phyloP scores from a whole-genome alignment of 2,113 vertebrate species.

The Orthonyx spaldingii region DNA sequence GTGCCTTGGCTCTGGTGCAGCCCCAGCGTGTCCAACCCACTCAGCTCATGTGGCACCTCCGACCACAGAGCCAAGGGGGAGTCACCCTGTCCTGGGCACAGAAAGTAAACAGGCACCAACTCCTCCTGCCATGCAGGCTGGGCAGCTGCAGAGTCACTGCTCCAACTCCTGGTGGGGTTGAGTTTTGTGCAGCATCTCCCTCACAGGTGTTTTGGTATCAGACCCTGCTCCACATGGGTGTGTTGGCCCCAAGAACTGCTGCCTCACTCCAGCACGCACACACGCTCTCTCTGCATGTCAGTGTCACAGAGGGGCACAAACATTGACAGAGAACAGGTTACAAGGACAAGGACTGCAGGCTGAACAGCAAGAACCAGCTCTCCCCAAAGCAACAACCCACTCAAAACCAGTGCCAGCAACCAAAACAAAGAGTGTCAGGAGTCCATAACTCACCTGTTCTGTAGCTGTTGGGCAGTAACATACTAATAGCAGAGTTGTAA shows the following conservation, averaged over 20 bases:
- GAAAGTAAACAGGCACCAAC: neutral
- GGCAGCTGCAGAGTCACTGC: neutral
- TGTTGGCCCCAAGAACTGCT: neutral
- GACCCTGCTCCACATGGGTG: neutral
- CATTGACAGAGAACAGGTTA: neutral
- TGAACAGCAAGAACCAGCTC: neutral
- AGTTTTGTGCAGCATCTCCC: neutral
- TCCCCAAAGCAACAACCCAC: neutral
- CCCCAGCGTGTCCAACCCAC: neutral
- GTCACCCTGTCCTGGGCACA: neutral
- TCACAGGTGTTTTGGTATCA: neutral
- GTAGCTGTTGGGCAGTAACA: conserved; percentile 96
- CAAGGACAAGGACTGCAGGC: rapidly evolving
- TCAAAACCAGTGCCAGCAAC: neutral
- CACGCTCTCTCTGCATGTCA: neutral
- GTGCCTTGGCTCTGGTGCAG: neutral
- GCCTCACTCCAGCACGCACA: neutral
- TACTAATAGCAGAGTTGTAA: conserved; percentile 91
- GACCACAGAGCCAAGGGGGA: neutral
- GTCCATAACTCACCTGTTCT: conserved; percentile 81
- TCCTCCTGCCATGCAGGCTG: rapidly evolving
- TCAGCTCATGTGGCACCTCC: neutral
- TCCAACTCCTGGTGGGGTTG: neutral
- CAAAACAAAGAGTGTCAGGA: neutral
- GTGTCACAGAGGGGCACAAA: neutral